These are phyloP conservation scores for Machaerirhynchus nigripectus DNA, from an alignment of 2,113 vertebrate species.

Conservation along the genomic window DNA sequence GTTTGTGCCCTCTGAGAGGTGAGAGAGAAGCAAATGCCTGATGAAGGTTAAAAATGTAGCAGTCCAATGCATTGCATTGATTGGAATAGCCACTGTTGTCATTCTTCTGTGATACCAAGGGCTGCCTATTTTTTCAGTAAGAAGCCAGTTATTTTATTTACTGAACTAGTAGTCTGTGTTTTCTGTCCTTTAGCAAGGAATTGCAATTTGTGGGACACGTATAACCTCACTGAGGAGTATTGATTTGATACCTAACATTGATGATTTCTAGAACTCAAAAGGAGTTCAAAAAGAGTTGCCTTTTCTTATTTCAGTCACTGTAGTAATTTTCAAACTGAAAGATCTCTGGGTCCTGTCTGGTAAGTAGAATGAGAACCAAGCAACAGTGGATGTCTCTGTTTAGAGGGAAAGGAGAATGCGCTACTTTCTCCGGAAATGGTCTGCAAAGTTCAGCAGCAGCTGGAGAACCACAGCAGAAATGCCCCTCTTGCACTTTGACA, in stretches of 20 bases:
- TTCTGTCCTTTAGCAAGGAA: not conserved
- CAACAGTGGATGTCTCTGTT: not conserved
- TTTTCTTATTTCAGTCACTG: not conserved
- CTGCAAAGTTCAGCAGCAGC: not conserved
- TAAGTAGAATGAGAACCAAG: not conserved
- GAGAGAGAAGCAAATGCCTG: not conserved
- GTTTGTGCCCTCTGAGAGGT: not conserved
- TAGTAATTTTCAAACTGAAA: not conserved
- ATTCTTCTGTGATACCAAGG: not conserved
- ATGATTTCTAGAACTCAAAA: not conserved
- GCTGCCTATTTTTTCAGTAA: not conserved
- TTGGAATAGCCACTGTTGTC: not conserved
- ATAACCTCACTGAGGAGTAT: not conserved
- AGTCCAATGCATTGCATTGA: not conserved
- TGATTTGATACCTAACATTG: not conserved
- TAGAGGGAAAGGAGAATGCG: not conserved
- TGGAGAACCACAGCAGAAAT: not conserved
- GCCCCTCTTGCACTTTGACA: not conserved
- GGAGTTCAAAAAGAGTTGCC: not conserved
- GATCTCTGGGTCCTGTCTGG: not conserved
- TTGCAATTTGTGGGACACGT: not conserved
- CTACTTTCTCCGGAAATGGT: not conserved
- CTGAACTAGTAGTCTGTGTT: not conserved
- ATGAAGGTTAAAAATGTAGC: not conserved
- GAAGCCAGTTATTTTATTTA: not conserved